Evolutionary conservation across 2,888 invertebrate genomes (phyloP).

Genomic region (Auanema freiburgensis): DNA sequence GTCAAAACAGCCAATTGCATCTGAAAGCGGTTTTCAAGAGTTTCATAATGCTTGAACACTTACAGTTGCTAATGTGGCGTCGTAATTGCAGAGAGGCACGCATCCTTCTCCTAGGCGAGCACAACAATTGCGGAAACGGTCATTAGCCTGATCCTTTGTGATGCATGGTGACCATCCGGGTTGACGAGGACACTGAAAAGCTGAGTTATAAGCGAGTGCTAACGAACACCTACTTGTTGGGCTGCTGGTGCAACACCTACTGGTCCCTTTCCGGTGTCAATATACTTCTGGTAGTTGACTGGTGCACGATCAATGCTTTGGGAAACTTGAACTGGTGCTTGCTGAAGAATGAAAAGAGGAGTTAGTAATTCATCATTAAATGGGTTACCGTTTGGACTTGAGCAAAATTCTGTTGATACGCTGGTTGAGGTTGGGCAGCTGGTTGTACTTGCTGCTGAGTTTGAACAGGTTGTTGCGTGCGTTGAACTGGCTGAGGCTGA

Average conservation of each 20-base stretch:
- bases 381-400: conserved; percentile 2
- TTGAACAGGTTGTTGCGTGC: not conserved
- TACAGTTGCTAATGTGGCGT: conserved; percentile 58
- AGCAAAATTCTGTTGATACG: conserved; percentile 1
- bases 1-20: conserved; percentile 63
- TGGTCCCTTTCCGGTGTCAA: conserved; percentile 30
- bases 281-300: conserved; percentile 36
- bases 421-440: conserved; percentile 1
- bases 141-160: conserved; percentile 56
- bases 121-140: conserved; percentile 61
- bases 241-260: conserved; percentile 13
- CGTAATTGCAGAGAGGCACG: conserved; percentile 59
- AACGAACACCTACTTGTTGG: not conserved
- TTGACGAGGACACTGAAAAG: conserved; percentile 54
- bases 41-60: conserved; percentile 16
- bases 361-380: not conserved
- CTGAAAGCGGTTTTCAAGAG: conserved; percentile 28
- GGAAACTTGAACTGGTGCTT: conserved; percentile 1
- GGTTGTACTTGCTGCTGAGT: conserved; percentile 2
- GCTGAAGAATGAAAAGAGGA: not conserved
- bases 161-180: conserved; percentile 63
- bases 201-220: not conserved
- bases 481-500: conserved; percentile 9
- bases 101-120: conserved; percentile 60
- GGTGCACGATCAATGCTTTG: conserved; percentile 34